Conservation (phyloP, 2,797 vertebrate genomes). For the Artibeus lituratus region DNA sequence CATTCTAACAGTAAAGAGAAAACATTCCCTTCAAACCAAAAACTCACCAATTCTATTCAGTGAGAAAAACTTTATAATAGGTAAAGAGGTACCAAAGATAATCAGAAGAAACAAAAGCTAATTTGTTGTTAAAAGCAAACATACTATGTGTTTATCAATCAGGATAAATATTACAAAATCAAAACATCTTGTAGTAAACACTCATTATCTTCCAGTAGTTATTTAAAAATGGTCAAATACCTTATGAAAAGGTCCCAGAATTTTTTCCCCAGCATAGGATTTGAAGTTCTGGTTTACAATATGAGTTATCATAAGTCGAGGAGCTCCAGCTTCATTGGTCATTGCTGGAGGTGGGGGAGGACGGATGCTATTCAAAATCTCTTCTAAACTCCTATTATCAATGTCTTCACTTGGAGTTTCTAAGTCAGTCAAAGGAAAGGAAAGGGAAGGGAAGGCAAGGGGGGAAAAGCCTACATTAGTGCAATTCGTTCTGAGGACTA, state of each 20-base stretch:
- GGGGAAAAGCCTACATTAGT: conserved; percentile 11
- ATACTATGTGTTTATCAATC: not conserved
- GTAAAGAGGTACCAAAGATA: conserved; percentile 3
- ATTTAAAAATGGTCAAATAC: conserved; percentile 80
- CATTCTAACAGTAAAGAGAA: not conserved
- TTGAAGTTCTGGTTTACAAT: conserved; percentile 99
- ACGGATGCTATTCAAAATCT: conserved; percentile 96
- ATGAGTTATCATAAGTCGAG: conserved; percentile 98
- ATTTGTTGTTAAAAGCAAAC: conserved; percentile 26
- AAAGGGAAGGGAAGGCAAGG: not conserved
- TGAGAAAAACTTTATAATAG: conserved; percentile 16
- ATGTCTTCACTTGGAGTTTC: conserved; percentile 83
- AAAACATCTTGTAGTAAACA: conserved; percentile 17
- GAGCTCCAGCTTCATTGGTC: conserved; percentile 97
- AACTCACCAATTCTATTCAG: not conserved
- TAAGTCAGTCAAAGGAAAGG: conserved; percentile 73
- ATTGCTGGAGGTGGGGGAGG: conserved; percentile 97
- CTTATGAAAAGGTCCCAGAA: conserved; percentile 99
- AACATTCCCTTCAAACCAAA: conserved; percentile 21
- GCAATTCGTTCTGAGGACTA: not conserved
- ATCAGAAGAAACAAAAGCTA: conserved; percentile 11
- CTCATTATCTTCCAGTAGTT: conserved; percentile 19
- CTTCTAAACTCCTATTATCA: conserved; percentile 95
- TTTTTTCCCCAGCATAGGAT: conserved; percentile 95
- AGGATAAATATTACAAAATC: not conserved